Evolutionary conservation across 2,888 invertebrate species (phyloP), one percentile per base, ranked within the genome.

Genomic region (Sericinus montela): DNA sequence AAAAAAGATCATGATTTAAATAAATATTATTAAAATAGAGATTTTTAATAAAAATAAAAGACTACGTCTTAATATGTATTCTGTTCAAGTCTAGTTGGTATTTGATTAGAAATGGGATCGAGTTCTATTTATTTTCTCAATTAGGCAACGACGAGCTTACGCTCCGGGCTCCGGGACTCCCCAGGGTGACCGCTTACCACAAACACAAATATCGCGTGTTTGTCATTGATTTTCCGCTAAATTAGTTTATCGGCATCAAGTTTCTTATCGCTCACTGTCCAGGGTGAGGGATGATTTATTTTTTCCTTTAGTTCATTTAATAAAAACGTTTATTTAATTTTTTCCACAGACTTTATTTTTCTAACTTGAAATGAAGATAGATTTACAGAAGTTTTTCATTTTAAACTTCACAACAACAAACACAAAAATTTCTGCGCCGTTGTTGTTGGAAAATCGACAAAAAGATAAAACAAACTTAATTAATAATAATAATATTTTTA

Each of bases 171-270:
- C 19, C 19, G 55, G 50, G 51, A 57, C 54, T 73, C 78, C 74
- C 78, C 53, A 53, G 80, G 83, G 83, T 78, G 71, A 69, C 74
- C 76, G 69, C 65, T 67, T 62, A 69, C 63, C 67, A 58, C 70
- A 69, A 81, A 76, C 65, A 72, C 71, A 87, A 84, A 84, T 78
- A 83, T 59, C 60, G 56, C 56, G 58, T 84, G 81, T 84, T 84
- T 84, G 75, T 75, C 79, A 76, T 82, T 84, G 85, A 85, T 88
- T 86, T 88, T 84, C 80, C 74, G 78, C 76, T 83, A 85, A 86
- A 88, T 87, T 88, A 80, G 83, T 81, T 86, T 82, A 79, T 53
- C 49, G 55, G 56, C 55, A 60, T 65, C 63, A 56, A 58, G 46
- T 62, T 60, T 58, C 62, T 53, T 47, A 58, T 59, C 59, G 47